A percentile compares a stretch with the other conserved stretches of the same genome.
These are phyloP conservation scores for Typhlomys cinereus DNA, from an alignment of 2,113 vertebrate species.

Conservation along the genomic window DNA sequence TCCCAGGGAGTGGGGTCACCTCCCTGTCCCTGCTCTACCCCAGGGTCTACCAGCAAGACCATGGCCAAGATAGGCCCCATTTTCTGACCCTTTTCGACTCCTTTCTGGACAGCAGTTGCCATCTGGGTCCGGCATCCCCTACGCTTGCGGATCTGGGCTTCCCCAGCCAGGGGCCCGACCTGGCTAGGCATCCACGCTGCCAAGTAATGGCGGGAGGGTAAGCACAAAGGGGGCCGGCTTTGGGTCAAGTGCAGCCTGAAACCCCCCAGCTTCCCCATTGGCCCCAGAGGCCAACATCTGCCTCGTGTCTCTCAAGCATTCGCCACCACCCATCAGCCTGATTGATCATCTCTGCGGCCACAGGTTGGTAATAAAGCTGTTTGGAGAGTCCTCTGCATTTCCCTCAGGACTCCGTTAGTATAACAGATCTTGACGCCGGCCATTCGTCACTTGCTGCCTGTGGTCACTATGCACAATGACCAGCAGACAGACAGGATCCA, in stretches of 20 bases:
- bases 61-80: fast-evolving
- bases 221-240: background rate
- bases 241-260: slow-evolving; percentile 20
- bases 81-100: fast-evolving
- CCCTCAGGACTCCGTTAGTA: slow-evolving; percentile 89
- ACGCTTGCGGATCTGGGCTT: background rate
- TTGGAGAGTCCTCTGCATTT: slow-evolving; percentile 88
- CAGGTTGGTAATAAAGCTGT: slow-evolving; percentile 94
- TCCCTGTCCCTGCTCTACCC: background rate
- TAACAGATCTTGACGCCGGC: slow-evolving; percentile 94
- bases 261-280: slow-evolving; percentile 43
- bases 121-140: fast-evolving
- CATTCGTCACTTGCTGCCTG: slow-evolving; percentile 95
- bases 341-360: slow-evolving; percentile 93
- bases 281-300: slow-evolving; percentile 79
- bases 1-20: fast-evolving
- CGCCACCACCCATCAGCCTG: slow-evolving; percentile 94
- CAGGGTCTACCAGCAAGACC: background rate
- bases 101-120: background rate
- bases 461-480: slow-evolving; percentile 74
- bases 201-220: background rate
- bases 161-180: fast-evolving
- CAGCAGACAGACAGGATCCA: slow-evolving; percentile 63
- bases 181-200: background rate
- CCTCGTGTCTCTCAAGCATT: slow-evolving; percentile 88